Evolutionary conservation across 2,113 vertebrate species (phyloP), one percentile per base, ranked within the genome.

Genomic region (Rallus limicola): DNA sequence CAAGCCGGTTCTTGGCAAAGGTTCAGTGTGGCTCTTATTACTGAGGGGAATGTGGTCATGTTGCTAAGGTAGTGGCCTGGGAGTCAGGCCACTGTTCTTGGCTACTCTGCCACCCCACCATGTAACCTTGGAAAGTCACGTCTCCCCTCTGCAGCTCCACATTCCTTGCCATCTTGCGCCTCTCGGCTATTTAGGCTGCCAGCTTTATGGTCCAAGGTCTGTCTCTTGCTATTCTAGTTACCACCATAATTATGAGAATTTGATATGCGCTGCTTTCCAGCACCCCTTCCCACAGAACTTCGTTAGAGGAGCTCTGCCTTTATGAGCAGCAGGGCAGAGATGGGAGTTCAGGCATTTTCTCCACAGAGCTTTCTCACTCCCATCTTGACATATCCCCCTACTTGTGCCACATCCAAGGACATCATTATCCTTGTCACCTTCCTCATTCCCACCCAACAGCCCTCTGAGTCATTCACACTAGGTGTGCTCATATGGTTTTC

Each of bases 71-170:
- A 95, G 92, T n/a, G 86, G 79, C 93, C 88, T 33, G 71, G 53
- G 56, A 93, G 53, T 68, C 69, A 67, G 82, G 88, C 72, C 88
- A 81, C 82, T 80, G 38, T 88, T 78, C 88, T 90, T 84, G 72
- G 76, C 93, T 79, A 71, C n/a, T 40, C 52, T 12, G 4, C 16
- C 77, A 70, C 23, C 64, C 68, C 38, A 80, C 64, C 0, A 0
- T 74, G 48, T 88, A 96, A 90, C 86, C 86, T 75, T 93, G 77
- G 80, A 92, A 94, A 95, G 95, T 96, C 90, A 94, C 34, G 11
- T 95, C 92, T 93, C 38, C 38, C 48, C 60, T 88, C 64, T 10
- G 5, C 10, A 4, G 52, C 21, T 87, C 25, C 80, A 71, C 18
- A 9, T 84, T 90, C 83, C 65, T 92, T 83, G 65, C 82, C 77